Percentiles rank a stretch among this genome's conserved stretches.
These are phyloP conservation scores for Diplodus sargus DNA, from an alignment of 2,797 vertebrate genomes.

Conservation along the genomic window DNA sequence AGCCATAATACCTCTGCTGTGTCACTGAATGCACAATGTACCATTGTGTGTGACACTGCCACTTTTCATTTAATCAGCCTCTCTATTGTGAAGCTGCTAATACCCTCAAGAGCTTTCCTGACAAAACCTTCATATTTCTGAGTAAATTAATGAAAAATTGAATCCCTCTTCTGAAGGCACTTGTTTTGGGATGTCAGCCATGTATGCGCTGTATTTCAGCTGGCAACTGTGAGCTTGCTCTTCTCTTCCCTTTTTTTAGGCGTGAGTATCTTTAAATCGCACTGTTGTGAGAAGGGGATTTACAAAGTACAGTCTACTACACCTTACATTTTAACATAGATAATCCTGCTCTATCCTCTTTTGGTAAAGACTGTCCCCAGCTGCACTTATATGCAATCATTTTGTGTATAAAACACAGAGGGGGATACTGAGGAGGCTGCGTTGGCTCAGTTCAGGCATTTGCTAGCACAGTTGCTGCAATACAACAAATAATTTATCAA, in stretches of 20 bases:
- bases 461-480: neutral
- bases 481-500: constrained; percentile 1
- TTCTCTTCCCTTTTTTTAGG: neutral
- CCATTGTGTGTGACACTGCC: constrained; percentile 64
- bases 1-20: constrained; percentile 49
- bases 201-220: constrained; percentile 8
- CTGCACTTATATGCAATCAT: constrained; percentile 9
- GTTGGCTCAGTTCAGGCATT: neutral
- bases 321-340: neutral
- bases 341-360: constrained; percentile 29
- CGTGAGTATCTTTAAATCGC: neutral
- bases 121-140: constrained; percentile 63
- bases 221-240: neutral
- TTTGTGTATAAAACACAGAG: neutral
- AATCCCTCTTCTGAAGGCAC: constrained; percentile 38
- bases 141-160: constrained; percentile 64
- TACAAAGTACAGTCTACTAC: constrained; percentile 12
- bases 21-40: constrained; percentile 56
- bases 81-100: constrained; percentile 66
- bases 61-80: constrained; percentile 72
- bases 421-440: neutral
- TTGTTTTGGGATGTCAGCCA: constrained; percentile 48
- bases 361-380: neutral
- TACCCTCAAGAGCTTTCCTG: constrained; percentile 58
- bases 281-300: constrained; percentile 16